phyloP scores from a whole-genome alignment of 2,888 invertebrate species.

The Synergus gifuensis region DNA sequence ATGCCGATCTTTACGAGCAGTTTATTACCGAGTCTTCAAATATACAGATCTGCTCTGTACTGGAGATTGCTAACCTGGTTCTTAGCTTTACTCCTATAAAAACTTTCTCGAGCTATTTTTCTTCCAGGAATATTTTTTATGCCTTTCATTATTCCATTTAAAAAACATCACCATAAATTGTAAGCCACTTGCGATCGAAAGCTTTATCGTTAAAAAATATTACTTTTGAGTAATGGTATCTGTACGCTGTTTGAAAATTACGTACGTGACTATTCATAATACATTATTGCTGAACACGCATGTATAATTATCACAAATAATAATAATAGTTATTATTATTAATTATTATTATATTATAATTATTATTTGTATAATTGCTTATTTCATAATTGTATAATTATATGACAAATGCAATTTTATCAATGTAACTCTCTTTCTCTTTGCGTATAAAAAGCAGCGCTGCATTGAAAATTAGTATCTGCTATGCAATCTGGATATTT shows the following conservation, averaged over 20 bases:
- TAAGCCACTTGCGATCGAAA: not conserved
- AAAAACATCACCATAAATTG: not conserved
- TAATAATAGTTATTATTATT: no score
- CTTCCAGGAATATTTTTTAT: not conserved
- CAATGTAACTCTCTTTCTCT: not conserved
- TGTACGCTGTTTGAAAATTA: no score
- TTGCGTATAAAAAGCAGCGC: not conserved
- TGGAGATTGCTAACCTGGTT: not conserved
- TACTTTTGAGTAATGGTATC: no score
- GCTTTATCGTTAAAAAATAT: no score
- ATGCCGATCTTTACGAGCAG: slow-evolving; percentile 7
- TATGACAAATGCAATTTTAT: no score
- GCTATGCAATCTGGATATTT: slow-evolving; percentile 5
- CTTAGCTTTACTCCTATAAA: not conserved
- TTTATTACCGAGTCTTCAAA: slow-evolving; percentile 11
- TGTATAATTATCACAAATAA: no score
- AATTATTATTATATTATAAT: no score
- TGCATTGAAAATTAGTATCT: not conserved
- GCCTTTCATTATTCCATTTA: not conserved
- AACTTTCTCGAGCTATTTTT: not conserved
- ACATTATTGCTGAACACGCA: no score
- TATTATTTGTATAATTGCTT: no score
- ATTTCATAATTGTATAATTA: no score
- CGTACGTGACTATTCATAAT: no score
- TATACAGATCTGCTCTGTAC: not conserved